These are phyloP conservation scores for Hydrocynus forskahlii DNA, from an alignment of 2,797 vertebrate genomes.

Conservation along the genomic window DNA sequence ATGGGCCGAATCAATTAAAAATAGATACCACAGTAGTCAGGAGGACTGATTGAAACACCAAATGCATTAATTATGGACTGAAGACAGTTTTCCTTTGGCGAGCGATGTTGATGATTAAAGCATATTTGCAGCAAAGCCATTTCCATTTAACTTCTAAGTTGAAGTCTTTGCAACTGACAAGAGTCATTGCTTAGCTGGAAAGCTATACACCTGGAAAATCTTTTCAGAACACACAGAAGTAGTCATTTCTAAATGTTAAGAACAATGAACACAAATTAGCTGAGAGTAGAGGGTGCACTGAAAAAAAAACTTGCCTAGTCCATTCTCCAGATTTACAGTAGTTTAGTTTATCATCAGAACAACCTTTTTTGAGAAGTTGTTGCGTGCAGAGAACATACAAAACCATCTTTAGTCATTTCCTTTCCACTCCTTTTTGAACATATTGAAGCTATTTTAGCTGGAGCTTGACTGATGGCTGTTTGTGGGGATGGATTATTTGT, in stretches of 20 bases:
- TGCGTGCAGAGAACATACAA: constrained; percentile 57
- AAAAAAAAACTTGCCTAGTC: constrained; percentile 36
- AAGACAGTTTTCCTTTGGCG: constrained; percentile 46
- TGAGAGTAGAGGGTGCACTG: constrained; percentile 52
- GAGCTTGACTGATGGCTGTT: constrained; percentile 74
- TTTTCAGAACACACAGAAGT: constrained; percentile 31
- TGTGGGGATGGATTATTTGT: constrained; percentile 76
- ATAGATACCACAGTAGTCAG: constrained; percentile 64
- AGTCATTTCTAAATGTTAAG: constrained; percentile 50
- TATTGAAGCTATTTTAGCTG: no score
- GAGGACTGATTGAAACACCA: constrained; percentile 63
- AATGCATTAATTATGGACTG: constrained; percentile 53
- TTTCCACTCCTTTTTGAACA: constrained; percentile 62
- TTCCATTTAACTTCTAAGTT: constrained; percentile 59
- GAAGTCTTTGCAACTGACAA: constrained; percentile 41
- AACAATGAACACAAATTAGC: constrained; percentile 49
- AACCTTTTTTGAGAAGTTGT: constrained; percentile 63
- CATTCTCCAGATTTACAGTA: constrained; percentile 45
- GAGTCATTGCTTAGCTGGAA: constrained; percentile 41
- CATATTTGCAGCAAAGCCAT: constrained; percentile 51
- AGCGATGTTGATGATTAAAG: constrained; percentile 52
- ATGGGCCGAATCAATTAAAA: constrained; percentile 74
- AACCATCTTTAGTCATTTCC: constrained; percentile 67
- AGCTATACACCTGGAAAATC: constrained; percentile 39
- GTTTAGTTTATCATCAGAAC: constrained; percentile 50